A percentile compares a stretch with the other conserved stretches of the same genome.
These are phyloP conservation scores for Globia sparganii DNA, from an alignment of 2,888 invertebrate species.

Conservation along the genomic window DNA sequence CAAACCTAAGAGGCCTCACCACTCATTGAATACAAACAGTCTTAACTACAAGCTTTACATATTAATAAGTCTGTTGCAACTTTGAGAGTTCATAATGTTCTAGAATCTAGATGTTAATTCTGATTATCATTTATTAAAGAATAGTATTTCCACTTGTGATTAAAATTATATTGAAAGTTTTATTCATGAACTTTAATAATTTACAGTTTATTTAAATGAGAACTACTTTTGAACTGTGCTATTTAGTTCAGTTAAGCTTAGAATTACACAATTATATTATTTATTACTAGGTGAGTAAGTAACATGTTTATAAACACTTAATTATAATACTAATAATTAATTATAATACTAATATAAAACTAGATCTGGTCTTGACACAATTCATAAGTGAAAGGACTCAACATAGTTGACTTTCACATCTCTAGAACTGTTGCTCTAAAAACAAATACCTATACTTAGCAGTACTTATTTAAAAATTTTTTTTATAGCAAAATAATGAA, in stretches of 20 bases:
- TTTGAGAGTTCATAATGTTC: not conserved
- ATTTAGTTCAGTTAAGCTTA: not conserved
- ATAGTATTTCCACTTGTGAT: not conserved
- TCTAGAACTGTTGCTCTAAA: constrained; percentile 11
- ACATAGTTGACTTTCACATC: constrained; percentile 20
- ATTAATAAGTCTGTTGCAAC: constrained; percentile 30
- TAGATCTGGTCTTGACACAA: constrained; percentile 17
- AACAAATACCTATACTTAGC: not conserved
- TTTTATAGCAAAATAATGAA: not conserved
- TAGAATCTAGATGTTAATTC: not conserved
- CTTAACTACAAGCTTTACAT: constrained; percentile 42
- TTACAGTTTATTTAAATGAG: not conserved
- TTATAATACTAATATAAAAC: no score
- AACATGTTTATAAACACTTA: not conserved
- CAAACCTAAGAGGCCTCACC: not conserved
- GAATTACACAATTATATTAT: not conserved
- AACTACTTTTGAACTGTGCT: not conserved
- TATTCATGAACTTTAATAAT: not conserved
- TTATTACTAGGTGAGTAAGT: not conserved
- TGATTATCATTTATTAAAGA: not conserved
- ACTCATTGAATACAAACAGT: constrained; percentile 47
- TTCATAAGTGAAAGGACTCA: constrained; percentile 50
- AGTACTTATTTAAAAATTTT: not conserved
- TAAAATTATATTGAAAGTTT: not conserved
- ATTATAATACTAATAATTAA: no score